Percentiles rank a stretch among this genome's conserved stretches.
Conservation (phyloP, 2,113 vertebrate genomes). For the Nibea albiflora region DNA sequence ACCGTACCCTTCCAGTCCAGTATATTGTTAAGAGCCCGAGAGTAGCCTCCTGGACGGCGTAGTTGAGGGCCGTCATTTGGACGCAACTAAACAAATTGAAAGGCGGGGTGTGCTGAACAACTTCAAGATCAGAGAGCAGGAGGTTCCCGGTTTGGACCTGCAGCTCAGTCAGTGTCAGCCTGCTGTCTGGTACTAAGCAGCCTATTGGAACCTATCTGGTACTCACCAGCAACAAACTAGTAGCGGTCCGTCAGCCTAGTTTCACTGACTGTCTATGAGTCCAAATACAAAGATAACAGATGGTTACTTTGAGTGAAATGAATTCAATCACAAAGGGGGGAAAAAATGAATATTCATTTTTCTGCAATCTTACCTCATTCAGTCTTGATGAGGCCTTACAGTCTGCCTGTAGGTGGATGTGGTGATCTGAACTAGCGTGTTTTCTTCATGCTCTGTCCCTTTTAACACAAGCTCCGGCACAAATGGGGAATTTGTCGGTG, state of each 20-base stretch:
- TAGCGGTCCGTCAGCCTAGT: too few relatives aligned
- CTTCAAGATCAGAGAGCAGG: neutral
- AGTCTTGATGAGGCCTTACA: neutral
- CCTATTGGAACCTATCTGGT: neutral
- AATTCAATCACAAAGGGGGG: too few relatives aligned
- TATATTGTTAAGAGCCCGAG: neutral
- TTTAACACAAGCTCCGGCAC: slow-evolving; percentile 12
- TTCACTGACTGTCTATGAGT: too few relatives aligned
- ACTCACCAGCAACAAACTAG: neutral
- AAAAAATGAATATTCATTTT: neutral
- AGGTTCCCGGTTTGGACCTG: slow-evolving; percentile 1
- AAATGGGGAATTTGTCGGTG: slow-evolving; percentile 42
- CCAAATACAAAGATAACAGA: too few relatives aligned
- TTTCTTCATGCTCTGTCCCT: neutral
- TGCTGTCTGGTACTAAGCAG: slow-evolving; percentile 19
- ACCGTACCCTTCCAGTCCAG: neutral
- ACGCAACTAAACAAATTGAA: slow-evolving; percentile 1
- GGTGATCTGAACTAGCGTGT: neutral
- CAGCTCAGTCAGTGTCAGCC: slow-evolving; percentile 20
- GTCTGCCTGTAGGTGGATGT: neutral
- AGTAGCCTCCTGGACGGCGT: neutral
- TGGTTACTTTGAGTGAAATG: too few relatives aligned
- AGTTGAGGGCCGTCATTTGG: slow-evolving; percentile 3
- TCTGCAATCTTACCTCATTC: slow-evolving; percentile 23
- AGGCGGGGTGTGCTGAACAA: slow-evolving; percentile 1